A percentile compares a stretch with the other conserved stretches of the same genome.
These are phyloP conservation scores for Chaetogeoica ovagalla DNA, from an alignment of 2,888 invertebrate species.

Conservation along the genomic window DNA sequence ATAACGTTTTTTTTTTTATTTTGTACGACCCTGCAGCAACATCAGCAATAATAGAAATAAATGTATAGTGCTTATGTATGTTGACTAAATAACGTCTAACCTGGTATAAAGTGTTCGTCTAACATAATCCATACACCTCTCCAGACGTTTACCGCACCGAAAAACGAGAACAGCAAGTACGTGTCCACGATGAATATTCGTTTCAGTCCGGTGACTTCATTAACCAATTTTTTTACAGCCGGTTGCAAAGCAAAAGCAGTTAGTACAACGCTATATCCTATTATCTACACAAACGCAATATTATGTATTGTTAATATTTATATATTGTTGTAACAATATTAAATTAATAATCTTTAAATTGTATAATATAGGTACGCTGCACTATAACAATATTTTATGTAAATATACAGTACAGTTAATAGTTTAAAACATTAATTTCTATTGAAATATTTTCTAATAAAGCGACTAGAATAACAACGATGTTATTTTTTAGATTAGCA, in stretches of 20 bases:
- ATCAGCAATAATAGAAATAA: neutral
- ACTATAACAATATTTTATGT: too few species aligned
- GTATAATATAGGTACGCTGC: too few species aligned
- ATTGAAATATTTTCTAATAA: too few species aligned
- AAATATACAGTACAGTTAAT: too few species aligned
- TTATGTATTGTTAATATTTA: too few species aligned
- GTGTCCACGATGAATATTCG: constrained; percentile 74
- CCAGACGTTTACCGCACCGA: constrained; percentile 87
- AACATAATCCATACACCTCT: constrained; percentile 82
- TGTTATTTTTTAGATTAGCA: too few species aligned
- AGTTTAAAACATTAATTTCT: too few species aligned
- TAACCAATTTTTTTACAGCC: constrained; percentile 71
- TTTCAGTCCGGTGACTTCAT: constrained; percentile 68
- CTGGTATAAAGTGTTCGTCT: constrained; percentile 77
- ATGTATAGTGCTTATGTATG: neutral
- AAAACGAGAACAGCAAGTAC: constrained; percentile 75
- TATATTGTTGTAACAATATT: too few species aligned
- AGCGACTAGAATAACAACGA: too few species aligned
- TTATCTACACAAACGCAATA: constrained; percentile 62
- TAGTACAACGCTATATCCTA: constrained; percentile 75
- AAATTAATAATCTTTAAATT: too few species aligned
- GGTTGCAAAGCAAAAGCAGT: constrained; percentile 77
- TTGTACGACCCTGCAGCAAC: neutral
- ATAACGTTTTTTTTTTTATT: too few species aligned
- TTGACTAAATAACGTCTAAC: constrained; percentile 62